Base-by-base conservation (phyloP, 2,797 vertebrate species). In the Nannoperca australis region DNA sequence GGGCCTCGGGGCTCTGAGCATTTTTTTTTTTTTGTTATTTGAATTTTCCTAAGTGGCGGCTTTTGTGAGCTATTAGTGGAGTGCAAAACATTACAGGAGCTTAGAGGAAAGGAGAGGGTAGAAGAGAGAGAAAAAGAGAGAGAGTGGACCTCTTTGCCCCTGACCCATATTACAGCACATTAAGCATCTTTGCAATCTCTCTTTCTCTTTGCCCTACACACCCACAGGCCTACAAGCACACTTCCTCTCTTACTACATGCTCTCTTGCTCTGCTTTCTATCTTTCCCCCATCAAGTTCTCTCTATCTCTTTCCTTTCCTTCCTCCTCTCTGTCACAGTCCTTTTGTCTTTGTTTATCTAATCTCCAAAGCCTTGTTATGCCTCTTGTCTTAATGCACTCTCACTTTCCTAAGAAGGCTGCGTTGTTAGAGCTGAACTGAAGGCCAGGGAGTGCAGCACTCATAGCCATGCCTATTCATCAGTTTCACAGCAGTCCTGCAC, bases 401-500 rank as follows among this genome's bases (percentile, higher is more conserved):
- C 5, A 17, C 61, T 76, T 64, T 80, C 70, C 87, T 86, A 69
- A 78, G 79, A 87, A 85, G 86, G 62, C 76, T 64, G 54, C 61
- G 83, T 83, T 85, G 87, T 88, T 72, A 27, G 79, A 82, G 85
- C 80, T 76, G 63, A 84, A 81, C 86, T 86, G 83, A 91, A 91
- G 90, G 88, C 85, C 82, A 73, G 77, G 71, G 76, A 91, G 88
- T 83, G 88, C 71, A 86, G 56, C 68, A 78, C 76, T 87, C 82
- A 69, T 64, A 88, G 82, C 75, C 32, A 15, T 76, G 79, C 78
- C 82, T 86, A 92, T 93, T 92, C 83, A 92, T 93, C 93, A 90
- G 89, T 89, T 90, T 89, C 92, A 91, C 85, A 82, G 85, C 86
- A 82, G 82, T 80, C 76, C 85, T 88, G 86, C 88, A 88, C 88